Base-by-base conservation (phyloP, 2,113 vertebrate species). In the Ondatra zibethicus region DNA sequence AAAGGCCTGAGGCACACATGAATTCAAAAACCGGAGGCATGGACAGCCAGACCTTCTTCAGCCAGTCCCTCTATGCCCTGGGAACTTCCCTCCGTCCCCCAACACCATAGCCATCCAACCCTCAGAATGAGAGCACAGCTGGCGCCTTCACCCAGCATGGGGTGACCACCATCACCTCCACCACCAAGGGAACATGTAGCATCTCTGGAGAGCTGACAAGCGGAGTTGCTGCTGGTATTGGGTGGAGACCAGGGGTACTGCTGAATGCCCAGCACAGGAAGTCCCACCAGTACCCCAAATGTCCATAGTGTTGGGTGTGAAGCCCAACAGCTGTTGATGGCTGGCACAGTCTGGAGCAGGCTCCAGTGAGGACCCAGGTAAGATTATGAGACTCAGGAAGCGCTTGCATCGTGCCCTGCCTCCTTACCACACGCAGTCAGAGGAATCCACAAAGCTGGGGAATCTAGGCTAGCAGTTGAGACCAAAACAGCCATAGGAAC, bases 241-340 rank as follows among this genome's bases (percentile, higher is more conserved):
- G 7, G 39, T 81, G 13, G 50, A 81, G 65, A 16, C 23, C 33
- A 33, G 11, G 1, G 29, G 9, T 1, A 5, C 36, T 0, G 8
- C 45, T 19, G 4, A 39, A 10, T 10, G 3, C 39, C 21, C 39
- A 4, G 42, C 10, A 50, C 25, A 21, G 19, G 17, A 42, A 1
- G 39, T 58, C 27, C 1, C 9, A 25, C 4, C 11, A 36, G 4
- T 12, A 27, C 50, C 25, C 88, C 29, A 9, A 19, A 10, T 1
- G 25, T 10, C n/a, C 7, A 5, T 13, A 4, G 1, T 7, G 11
- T 47, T 3, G 7, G 25, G 0, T 5, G 0, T 29, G 31, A 25
- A 55, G 61, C 68, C 61, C 31, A 23, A 13, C 0, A 11, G 63
- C 63, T 19, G 31, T 4, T 14, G 66, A 45, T 1, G 5, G 45